Percentiles rank a stretch among this genome's conserved stretches.
These are phyloP conservation scores for Drosophila phalerata DNA, from an alignment of 2,888 invertebrate species.

Conservation along the genomic window DNA sequence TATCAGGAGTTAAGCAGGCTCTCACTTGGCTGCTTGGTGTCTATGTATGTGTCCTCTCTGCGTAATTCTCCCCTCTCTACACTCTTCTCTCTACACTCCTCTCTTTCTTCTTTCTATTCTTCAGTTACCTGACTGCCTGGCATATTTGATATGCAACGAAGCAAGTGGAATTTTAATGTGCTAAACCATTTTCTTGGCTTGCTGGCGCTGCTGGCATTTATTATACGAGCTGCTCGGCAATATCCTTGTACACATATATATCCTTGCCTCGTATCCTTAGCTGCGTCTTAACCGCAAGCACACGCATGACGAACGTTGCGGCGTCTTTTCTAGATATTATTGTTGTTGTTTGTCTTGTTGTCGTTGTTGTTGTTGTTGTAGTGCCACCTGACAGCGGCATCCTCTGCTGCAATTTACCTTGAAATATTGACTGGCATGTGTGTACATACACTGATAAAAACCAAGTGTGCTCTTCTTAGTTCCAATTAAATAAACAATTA, in stretches of 20 bases:
- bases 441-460: not conserved
- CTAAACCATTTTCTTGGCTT: slow-evolving; percentile 78
- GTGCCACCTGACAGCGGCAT: slow-evolving; percentile 32
- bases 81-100: too few relatives aligned
- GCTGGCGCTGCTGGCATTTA: slow-evolving; percentile 62
- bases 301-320: slow-evolving; percentile 43
- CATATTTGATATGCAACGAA: slow-evolving; percentile 79
- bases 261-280: slow-evolving; percentile 32
- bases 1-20: slow-evolving; percentile 66
- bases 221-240: slow-evolving; percentile 43
- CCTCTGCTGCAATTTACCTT: slow-evolving; percentile 62
- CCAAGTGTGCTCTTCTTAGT: too few relatives aligned
- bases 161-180: slow-evolving; percentile 80
- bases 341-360: not conserved
- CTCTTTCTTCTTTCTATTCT: not conserved
- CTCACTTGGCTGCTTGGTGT: slow-evolving; percentile 6
- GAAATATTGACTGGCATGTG: slow-evolving; percentile 50
- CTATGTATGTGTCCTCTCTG: too few relatives aligned
- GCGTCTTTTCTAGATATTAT: slow-evolving; percentile 4
- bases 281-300: slow-evolving; percentile 53
- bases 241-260: slow-evolving; percentile 37
- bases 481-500: too few relatives aligned
- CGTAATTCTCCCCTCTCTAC: too few relatives aligned
- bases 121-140: slow-evolving; percentile 42
- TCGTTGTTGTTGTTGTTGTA: not conserved